Evolutionary conservation across 2,113 vertebrate genomes (phyloP).

Genomic region (Syrrhaptes paradoxus): DNA sequence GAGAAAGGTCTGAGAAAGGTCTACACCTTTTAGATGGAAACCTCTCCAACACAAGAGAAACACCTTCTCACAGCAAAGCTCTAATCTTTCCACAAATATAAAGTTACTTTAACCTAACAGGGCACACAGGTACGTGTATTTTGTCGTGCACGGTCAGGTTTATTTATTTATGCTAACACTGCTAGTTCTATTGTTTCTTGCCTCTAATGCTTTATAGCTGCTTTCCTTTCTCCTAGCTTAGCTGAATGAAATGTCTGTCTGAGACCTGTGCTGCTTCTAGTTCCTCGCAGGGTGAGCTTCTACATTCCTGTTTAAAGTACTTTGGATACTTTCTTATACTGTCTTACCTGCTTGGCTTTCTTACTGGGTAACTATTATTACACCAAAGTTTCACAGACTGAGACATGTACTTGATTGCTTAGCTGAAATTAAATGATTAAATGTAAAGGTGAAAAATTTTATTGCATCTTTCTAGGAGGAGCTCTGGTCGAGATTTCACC

Average conservation of each 20-base stretch:
- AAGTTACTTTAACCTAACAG: not conserved
- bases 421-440: not conserved
- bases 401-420: not conserved
- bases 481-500: not conserved
- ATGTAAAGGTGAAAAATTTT: not conserved
- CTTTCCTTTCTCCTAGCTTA: not conserved
- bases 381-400: not conserved
- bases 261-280: not conserved
- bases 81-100: not conserved
- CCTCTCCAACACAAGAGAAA: not conserved
- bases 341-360: not conserved
- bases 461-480: not conserved
- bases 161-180: not conserved
- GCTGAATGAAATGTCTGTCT: not conserved
- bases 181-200: not conserved
- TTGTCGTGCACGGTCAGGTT: not conserved
- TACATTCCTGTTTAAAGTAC: fast-evolving
- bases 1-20: not conserved
- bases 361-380: not conserved
- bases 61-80: not conserved
- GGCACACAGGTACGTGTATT: not conserved
- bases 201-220: not conserved
- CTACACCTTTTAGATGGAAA: not conserved
- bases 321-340: not conserved
- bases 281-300: not conserved